A percentile compares a stretch with the other conserved stretches of the same genome.
These are phyloP conservation scores for Protodeltote pygarga DNA, from an alignment of 2,888 invertebrate species.

Conservation along the genomic window DNA sequence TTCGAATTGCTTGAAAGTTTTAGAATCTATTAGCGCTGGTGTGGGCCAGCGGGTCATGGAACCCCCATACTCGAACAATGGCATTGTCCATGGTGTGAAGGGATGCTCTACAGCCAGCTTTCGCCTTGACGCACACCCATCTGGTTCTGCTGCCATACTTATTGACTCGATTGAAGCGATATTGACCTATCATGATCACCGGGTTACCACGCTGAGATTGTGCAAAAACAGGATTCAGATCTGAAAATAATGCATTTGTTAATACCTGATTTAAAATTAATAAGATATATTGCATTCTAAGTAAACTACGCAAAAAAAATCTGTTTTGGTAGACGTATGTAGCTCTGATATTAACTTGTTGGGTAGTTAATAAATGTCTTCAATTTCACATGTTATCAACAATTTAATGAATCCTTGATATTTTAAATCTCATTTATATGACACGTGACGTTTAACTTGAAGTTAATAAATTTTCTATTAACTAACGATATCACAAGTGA, in stretches of 20 bases:
- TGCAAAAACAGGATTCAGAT: constrained; percentile 80
- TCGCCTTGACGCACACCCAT: constrained; percentile 84
- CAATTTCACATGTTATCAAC: no score
- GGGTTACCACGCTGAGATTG: constrained; percentile 82
- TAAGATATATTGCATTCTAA: no score
- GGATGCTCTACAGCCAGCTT: constrained; percentile 80
- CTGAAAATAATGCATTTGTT: constrained; percentile 65
- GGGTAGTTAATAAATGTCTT: no score
- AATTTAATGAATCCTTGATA: no score
- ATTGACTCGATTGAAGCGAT: constrained; percentile 81
- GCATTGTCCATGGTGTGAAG: constrained; percentile 82
- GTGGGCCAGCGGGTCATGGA: constrained; percentile 79
- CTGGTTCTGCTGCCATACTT: constrained; percentile 78
- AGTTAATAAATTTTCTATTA: no score
- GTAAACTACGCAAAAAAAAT: no score
- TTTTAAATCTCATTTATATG: no score
- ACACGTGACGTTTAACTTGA: no score
- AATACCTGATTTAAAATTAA: constrained; percentile 29
- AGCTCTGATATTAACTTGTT: no score
- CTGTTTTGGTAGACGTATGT: no score
- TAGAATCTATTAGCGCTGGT: constrained; percentile 80
- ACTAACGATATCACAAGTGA: no score
- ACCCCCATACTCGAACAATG: constrained; percentile 81
- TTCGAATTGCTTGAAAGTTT: constrained; percentile 14
- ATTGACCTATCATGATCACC: constrained; percentile 83